A percentile compares a stretch with the other conserved stretches of the same genome.
phyloP scores from a whole-genome alignment of 2,113 vertebrate species.

The Albula glossodonta region DNA sequence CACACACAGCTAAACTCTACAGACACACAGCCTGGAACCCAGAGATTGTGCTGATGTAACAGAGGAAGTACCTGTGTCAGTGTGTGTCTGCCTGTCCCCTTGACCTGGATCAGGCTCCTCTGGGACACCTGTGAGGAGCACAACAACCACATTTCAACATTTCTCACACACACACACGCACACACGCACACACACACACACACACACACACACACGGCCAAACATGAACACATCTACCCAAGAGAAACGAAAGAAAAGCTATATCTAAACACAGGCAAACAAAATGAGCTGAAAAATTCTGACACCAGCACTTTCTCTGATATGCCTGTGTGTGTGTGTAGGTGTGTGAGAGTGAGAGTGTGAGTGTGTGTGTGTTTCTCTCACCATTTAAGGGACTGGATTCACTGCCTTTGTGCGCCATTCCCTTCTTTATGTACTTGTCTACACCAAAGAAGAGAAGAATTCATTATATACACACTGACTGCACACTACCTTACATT shows the following conservation, averaged over 20 bases:
- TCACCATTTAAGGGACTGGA: conserved; percentile 62
- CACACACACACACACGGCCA: too few relatives aligned
- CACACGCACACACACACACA: neutral
- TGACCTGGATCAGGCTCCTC: conserved; percentile 64
- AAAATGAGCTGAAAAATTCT: too few relatives aligned
- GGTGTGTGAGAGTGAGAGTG: too few relatives aligned
- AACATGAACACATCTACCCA: too few relatives aligned
- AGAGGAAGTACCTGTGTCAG: conserved; percentile 51
- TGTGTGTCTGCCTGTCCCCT: conserved; percentile 48
- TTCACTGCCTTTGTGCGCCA: conserved; percentile 65
- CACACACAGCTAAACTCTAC: neutral
- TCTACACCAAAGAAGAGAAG: conserved; percentile 42
- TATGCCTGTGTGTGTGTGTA: neutral
- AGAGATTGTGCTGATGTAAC: neutral
- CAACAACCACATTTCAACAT: neutral
- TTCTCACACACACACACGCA: neutral
- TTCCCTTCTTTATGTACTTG: conserved; percentile 38
- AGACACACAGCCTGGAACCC: too few relatives aligned
- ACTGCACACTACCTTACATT: too few relatives aligned
- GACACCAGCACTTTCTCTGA: neutral
- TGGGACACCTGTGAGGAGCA: conserved; percentile 49
- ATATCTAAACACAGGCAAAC: too few relatives aligned
- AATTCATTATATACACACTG: too few relatives aligned
- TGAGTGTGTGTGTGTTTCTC: neutral
- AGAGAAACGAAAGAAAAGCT: too few relatives aligned